These are phyloP conservation scores for Clostera curtula DNA, from an alignment of 2,888 invertebrate species.

Conservation along the genomic window DNA sequence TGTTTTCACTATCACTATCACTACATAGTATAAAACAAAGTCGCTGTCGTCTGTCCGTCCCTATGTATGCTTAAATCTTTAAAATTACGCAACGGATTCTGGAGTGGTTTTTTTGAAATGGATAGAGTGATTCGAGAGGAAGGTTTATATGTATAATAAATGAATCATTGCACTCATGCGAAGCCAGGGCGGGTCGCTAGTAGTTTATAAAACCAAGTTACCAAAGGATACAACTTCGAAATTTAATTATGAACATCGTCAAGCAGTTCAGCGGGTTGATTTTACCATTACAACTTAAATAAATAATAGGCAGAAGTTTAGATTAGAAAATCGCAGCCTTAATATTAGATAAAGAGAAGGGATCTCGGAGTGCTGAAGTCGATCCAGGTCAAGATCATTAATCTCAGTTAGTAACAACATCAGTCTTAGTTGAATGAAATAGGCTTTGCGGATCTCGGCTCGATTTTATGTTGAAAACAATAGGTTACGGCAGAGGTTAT, in stretches of 20 bases:
- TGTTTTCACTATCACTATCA: no score
- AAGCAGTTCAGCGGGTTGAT: neutral
- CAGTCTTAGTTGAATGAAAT: constrained; percentile 8
- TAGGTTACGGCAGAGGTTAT: neutral
- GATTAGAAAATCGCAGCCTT: constrained; percentile 4
- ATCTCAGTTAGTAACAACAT: constrained; percentile 16
- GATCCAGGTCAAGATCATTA: constrained; percentile 16
- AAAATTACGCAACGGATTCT: no score
- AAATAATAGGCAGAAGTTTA: constrained; percentile 3
- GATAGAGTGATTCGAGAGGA: no score
- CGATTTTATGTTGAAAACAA: constrained; percentile 1
- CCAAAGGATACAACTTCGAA: no score
- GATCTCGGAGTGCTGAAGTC: constrained; percentile 6
- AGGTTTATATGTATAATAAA: no score
- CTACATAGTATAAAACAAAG: no score
- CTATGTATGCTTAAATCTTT: no score
- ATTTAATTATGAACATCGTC: no score
- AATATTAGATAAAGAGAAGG: constrained; percentile 12
- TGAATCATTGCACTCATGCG: no score
- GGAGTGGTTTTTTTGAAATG: no score
- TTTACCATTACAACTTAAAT: neutral
- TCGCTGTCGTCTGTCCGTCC: no score
- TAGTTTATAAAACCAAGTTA: neutral
- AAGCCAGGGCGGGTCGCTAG: no score
- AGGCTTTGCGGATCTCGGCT: constrained; percentile 1